Base-by-base conservation (phyloP, 2,888 invertebrate species). In the Epistrophe grossulariae region DNA sequence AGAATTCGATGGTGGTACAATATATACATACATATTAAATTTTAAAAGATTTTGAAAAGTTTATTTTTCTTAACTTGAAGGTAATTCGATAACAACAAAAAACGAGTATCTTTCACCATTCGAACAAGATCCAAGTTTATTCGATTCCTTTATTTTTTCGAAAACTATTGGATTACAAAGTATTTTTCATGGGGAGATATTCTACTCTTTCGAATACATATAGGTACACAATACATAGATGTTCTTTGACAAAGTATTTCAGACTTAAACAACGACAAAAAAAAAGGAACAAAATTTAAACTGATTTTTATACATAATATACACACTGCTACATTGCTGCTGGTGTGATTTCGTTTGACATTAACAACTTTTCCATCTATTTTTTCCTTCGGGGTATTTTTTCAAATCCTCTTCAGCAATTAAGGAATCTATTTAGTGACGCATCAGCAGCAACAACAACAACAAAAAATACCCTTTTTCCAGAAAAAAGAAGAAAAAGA, bases 361-460 rank as follows among this genome's bases (percentile, higher is more conserved):
- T 59, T 80, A 57, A 68, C 80, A 77, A 77, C 40, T 73, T 68
- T 62, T 55, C 52, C 66, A 52, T 62, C 55, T 28, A 55, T 80
- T 48, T 48, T 66, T 40, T 28, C 45, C 77, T 60, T 59, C n/a
- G 6, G 72, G 59, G 50, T 71, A 62, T 85, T 78, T 72, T 55
- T 70, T 38, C 50, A 82, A 82, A 85, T 85, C 85, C 82, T 85
- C 78, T 85, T 50, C 70, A 85, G 72, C 85, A 85, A 85, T 85
- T 85, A 85, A 85, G 82, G 85, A 85, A 85, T 85, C 81, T 85
- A 82, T 81, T 82, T 82, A 85, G 82, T 82, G 82, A 85, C 85
- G 85, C 82, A 78, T 81, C 80, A 72, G 59, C 57, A 68, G 45
- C 66, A 66, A 31, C 31, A 66, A 31, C 48, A 66, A 17, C 66